Base-by-base conservation (phyloP, 35 echinoderm and acorn worm species). In the Ptychodera flava region DNA sequence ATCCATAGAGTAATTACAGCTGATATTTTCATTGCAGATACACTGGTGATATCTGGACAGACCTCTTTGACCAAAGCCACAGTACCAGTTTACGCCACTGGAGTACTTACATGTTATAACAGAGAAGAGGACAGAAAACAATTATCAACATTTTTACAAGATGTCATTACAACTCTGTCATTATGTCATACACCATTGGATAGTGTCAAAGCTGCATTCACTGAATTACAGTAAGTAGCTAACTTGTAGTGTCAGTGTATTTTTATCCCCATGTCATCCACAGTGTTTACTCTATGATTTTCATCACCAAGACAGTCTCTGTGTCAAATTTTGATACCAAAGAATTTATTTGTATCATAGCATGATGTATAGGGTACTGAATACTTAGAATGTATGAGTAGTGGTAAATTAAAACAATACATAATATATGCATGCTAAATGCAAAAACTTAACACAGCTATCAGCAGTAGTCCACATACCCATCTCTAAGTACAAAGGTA, bases 151-250 rank as follows among this genome's bases (percentile, higher is more conserved):
- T 94, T 87, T 89, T 87, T 99, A 33, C 93, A 99, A 80, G 93
- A 99, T 37, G 89, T 90, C 12, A 75, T 98, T 35, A 89, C 91
- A 35, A 93, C 85, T 22, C 78, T 99, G 31, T 92, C 93, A 29
- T 32, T 94, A 33, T 85, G 88, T 78, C 87, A 86, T 31, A 87
- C 96, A 22, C 82, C 96, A 15, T 83, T 91, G 27, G 92, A 99
- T 36, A 99, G 96, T 82, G 85, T 99, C 29, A 77, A 89, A 78
- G 35, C 94, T 33, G 83, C 96, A 15, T 99, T 94, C 77, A 77
- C 85, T 81, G 91, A 99, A 86, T 81, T 99, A 92, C 96, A 99
- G 96, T 99, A 77, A 99, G 92, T 93, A 1, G 16, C 29, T 29
- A n/a, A 22, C 33, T 36, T 28, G 29, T 0, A 32, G 1, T 33